These are phyloP conservation scores for Dasyurus viverrinus DNA, from an alignment of 2,113 vertebrate genomes.

Conservation along the genomic window DNA sequence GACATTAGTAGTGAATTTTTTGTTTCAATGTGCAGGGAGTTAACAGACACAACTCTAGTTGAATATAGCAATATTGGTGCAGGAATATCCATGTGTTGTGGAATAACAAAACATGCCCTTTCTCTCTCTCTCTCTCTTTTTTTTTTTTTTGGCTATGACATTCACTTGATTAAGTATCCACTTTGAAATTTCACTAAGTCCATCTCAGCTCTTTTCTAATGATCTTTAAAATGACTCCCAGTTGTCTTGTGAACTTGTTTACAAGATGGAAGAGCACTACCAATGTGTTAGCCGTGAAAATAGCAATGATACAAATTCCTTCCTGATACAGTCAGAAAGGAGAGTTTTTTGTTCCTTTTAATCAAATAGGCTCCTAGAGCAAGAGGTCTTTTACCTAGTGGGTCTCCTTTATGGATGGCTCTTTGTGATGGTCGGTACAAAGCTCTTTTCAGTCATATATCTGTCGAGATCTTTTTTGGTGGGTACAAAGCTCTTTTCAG, in stretches of 20 bases:
- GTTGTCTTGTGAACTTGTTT: constrained; percentile 57
- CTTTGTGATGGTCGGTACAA: constrained; percentile 56
- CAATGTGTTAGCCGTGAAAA: constrained; percentile 57
- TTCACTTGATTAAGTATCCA: constrained; percentile 64
- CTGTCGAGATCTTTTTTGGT: constrained; percentile 46
- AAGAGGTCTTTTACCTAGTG: constrained; percentile 50
- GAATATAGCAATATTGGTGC: constrained; percentile 16
- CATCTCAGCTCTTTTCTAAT: constrained; percentile 62
- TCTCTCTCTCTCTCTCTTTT: neutral
- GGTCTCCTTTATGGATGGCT: constrained; percentile 48
- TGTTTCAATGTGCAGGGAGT: constrained; percentile 67
- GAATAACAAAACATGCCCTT: constrained; percentile 39
- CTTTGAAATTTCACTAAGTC: constrained; percentile 67
- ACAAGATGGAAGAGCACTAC: constrained; percentile 35
- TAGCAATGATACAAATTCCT: constrained; percentile 13
- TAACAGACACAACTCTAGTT: constrained; percentile 67
- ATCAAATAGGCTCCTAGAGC: constrained; percentile 20
- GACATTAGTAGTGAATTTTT: constrained; percentile 71
- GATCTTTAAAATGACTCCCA: constrained; percentile 66
- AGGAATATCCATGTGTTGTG: constrained; percentile 55
- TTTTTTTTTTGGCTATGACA: constrained; percentile 16
- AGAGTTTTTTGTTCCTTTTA: constrained; percentile 12
- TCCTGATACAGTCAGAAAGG: constrained; percentile 31
- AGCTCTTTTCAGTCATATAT: constrained; percentile 44
- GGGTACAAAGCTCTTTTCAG: constrained; percentile 50